Conservation (phyloP, 2,113 vertebrate species). For the Neogobius melanostomus region DNA sequence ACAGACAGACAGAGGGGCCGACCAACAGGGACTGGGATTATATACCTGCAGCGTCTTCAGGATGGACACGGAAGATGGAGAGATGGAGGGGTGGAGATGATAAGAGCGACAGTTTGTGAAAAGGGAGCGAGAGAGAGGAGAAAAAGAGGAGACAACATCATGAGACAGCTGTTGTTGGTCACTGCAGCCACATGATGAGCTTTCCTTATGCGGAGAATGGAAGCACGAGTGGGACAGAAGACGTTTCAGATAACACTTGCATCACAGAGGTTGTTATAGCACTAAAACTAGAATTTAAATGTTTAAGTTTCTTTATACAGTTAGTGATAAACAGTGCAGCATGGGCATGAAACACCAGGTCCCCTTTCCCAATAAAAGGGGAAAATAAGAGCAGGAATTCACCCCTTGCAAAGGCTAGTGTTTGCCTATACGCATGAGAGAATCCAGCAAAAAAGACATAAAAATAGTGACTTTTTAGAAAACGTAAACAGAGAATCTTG, state of each 20-base stretch:
- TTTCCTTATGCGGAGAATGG: conserved; percentile 1
- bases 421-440: too few species aligned
- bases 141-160: conserved; percentile 59
- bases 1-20: conserved; percentile 22
- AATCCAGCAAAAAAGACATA: too few species aligned
- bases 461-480: too few species aligned
- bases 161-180: conserved; percentile 53
- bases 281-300: too few species aligned
- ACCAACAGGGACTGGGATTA: conserved; percentile 48
- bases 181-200: conserved; percentile 23
- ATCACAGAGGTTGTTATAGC: too few species aligned
- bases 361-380: too few species aligned
- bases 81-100: conserved; percentile 1
- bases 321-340: too few species aligned
- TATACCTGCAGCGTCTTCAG: conserved; percentile 71
- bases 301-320: too few species aligned
- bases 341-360: too few species aligned
- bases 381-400: too few species aligned
- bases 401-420: too few species aligned
- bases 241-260: background rate
- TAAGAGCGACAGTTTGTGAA: conserved; percentile 17
- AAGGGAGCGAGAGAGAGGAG: conserved; percentile 19
- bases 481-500: too few species aligned
- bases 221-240: conserved; percentile 19
- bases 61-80: conserved; percentile 56